phyloP scores from a whole-genome alignment of 2,797 vertebrate genomes.

The Phataginus tetradactyla region DNA sequence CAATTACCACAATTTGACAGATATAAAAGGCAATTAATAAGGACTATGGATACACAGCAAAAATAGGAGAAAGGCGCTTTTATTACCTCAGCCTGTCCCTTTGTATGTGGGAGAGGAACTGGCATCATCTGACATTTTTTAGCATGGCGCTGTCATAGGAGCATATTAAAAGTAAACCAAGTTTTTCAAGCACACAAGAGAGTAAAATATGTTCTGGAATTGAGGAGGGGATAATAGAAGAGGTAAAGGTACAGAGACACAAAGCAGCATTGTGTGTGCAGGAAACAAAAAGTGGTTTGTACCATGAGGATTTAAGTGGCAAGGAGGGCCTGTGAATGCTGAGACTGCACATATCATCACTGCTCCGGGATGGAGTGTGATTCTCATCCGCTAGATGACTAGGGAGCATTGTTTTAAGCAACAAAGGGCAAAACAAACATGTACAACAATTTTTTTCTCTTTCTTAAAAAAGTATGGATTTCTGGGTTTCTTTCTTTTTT shows the following conservation, averaged over 20 bases:
- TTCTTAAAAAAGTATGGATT: not conserved
- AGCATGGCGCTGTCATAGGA: not conserved
- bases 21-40: not conserved
- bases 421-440: not conserved
- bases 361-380: not conserved
- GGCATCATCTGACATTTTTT: not conserved
- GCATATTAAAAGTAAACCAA: not conserved
- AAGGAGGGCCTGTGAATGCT: not conserved
- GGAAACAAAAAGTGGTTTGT: not conserved
- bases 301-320: not conserved
- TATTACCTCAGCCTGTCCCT: not conserved
- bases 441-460: not conserved
- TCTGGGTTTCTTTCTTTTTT: not conserved
- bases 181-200: not conserved
- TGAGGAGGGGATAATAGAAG: not conserved
- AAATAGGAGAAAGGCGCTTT: not conserved
- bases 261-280: not conserved
- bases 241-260: not conserved
- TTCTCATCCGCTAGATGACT: not conserved
- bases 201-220: not conserved
- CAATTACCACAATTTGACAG: not conserved
- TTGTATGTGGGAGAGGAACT: not conserved
- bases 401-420: not conserved
- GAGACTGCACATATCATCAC: no score
- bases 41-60: not conserved